A percentile compares a stretch with the other conserved stretches of the same genome.
Evolutionary conservation across 2,113 vertebrate genomes (phyloP).

Genomic region (Heterotis niloticus): DNA sequence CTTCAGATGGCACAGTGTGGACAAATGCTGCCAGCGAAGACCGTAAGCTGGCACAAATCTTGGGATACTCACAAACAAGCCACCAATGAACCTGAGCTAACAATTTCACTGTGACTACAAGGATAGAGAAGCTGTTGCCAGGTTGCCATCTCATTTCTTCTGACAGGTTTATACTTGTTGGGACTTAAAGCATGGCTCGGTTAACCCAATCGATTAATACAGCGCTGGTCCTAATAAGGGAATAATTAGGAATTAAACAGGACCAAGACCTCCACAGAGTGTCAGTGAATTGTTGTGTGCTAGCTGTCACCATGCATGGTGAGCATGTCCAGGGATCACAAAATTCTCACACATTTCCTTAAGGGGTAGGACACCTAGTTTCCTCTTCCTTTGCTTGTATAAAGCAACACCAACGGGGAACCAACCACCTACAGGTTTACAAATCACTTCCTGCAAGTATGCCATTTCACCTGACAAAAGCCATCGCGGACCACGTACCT

Average conservation of each 20-base stretch:
- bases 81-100: background rate
- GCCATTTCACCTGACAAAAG: too few species aligned
- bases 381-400: too few species aligned
- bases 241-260: conserved; percentile 19
- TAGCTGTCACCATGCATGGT: too few species aligned
- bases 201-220: conserved; percentile 26
- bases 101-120: background rate
- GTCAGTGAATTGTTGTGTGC: too few species aligned
- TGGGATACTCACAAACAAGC: background rate
- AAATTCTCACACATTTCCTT: too few species aligned
- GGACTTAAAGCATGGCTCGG: conserved; percentile 12
- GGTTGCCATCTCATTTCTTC: background rate
- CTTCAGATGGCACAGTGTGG: background rate
- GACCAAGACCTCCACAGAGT: background rate
- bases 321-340: too few species aligned
- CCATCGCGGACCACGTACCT: too few species aligned
- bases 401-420: too few species aligned
- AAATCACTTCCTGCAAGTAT: too few species aligned
- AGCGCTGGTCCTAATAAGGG: conserved; percentile 18
- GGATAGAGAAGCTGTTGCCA: too few species aligned
- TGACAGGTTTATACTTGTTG: conserved; percentile 23
- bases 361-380: too few species aligned
- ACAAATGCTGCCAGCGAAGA: background rate
- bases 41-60: background rate
- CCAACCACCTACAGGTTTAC: too few species aligned